phyloP scores from a whole-genome alignment of 2,888 invertebrate genomes.

The Mesochorus sp. region DNA sequence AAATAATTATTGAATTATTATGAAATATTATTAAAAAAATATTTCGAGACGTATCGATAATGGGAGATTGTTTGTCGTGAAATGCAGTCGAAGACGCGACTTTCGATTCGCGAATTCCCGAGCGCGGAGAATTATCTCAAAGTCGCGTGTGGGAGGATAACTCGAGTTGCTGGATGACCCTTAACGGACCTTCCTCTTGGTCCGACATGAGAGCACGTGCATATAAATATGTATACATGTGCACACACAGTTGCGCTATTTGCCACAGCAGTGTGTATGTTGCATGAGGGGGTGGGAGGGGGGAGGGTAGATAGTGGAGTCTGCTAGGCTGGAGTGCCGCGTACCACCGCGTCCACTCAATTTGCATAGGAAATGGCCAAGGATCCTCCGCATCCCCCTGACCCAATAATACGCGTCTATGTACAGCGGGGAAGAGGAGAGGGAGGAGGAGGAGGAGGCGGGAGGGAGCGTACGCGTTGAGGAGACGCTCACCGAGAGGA shows the following conservation, averaged over 20 bases:
- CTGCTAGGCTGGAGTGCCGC: slow-evolving; percentile 42
- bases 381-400: slow-evolving; percentile 67
- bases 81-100: no score
- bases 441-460: no score
- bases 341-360: slow-evolving; percentile 67
- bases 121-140: slow-evolving; percentile 16
- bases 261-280: neutral
- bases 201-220: no score
- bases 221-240: neutral
- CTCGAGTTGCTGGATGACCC: slow-evolving; percentile 23
- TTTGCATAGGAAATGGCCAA: slow-evolving; percentile 73
- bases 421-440: no score
- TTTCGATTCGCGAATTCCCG: slow-evolving; percentile 15
- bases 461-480: neutral
- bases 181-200: slow-evolving; percentile 5
- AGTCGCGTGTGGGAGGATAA: slow-evolving; percentile 31
- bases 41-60: no score
- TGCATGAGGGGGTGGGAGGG: neutral
- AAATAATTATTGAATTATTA: no score
- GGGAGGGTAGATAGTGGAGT: slow-evolving; percentile 53
- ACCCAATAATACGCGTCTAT: slow-evolving; percentile 70
- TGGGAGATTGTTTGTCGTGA: no score
- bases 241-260: neutral
- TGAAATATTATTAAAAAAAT: no score
- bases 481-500: slow-evolving; percentile 27